Evolutionary conservation across 2,888 invertebrate species (phyloP).

Genomic region (Microctonus aethiopoides): DNA sequence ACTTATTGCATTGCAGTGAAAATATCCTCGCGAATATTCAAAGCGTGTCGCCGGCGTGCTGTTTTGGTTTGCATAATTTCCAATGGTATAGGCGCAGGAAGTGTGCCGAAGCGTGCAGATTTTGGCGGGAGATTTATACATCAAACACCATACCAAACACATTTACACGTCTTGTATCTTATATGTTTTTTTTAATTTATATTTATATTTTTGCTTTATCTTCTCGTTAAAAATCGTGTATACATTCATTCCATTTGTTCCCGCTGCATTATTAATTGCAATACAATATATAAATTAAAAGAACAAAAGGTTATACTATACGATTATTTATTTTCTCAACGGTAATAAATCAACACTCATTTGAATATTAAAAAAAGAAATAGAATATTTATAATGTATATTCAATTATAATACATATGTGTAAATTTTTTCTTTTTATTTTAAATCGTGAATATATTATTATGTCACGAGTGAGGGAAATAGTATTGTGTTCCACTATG

Average conservation of each 20-base stretch:
- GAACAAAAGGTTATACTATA: too few relatives aligned
- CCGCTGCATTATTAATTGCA: too few relatives aligned
- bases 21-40: conserved; percentile 39
- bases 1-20: not conserved
- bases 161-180: not conserved
- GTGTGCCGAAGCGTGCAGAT: conserved; percentile 38
- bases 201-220: not conserved
- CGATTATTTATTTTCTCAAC: too few relatives aligned
- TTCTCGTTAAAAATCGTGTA: too few relatives aligned
- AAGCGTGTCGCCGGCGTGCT: conserved; percentile 38
- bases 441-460: not conserved
- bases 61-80: conserved; percentile 44
- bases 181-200: not conserved
- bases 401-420: too few relatives aligned
- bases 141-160: not conserved
- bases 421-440: too few relatives aligned
- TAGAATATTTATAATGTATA: too few relatives aligned
- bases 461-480: not conserved
- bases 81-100: conserved; percentile 40
- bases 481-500: too few relatives aligned
- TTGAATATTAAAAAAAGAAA: too few relatives aligned
- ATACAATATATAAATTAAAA: too few relatives aligned
- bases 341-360: too few relatives aligned
- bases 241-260: too few relatives aligned
- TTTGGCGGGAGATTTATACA: conserved; percentile 22